These are phyloP conservation scores for Eucera pruinosa DNA, from an alignment of 2,888 invertebrate species.

Conservation along the genomic window DNA sequence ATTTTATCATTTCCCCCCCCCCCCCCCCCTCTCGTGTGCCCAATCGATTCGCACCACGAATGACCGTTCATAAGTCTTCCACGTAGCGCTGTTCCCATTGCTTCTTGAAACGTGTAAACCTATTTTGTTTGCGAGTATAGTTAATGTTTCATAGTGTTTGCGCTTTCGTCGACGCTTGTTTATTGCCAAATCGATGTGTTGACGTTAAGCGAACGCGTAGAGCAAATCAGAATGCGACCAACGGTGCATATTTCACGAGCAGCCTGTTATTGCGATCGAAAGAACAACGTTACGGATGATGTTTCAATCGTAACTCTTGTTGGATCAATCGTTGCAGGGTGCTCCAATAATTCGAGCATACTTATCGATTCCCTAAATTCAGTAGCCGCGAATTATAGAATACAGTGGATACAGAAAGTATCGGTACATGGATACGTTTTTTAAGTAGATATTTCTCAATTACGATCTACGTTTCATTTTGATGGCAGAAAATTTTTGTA, in stretches of 20 bases:
- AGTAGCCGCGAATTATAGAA: too few relatives aligned
- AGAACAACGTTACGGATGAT: conserved; percentile 63
- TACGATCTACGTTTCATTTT: too few relatives aligned
- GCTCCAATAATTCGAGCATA: conserved; percentile 11
- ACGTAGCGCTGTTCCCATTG: conserved; percentile 42
- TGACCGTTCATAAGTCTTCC: conserved; percentile 30
- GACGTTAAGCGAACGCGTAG: conserved; percentile 37
- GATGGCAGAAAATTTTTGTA: too few relatives aligned
- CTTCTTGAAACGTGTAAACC: conserved; percentile 22
- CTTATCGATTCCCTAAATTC: background rate
- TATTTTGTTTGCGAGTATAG: conserved; percentile 21
- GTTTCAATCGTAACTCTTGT: conserved; percentile 63
- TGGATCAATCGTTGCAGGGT: conserved; percentile 35
- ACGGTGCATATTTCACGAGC: background rate
- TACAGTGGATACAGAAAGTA: too few relatives aligned
- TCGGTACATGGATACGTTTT: too few relatives aligned
- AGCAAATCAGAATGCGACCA: conserved; percentile 11
- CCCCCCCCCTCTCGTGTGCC: too few relatives aligned
- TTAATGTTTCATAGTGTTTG: conserved; percentile 14
- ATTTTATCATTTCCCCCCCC: conserved; percentile 10
- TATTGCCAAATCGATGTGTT: conserved; percentile 29
- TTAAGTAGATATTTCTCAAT: too few relatives aligned
- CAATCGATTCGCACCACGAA: conserved; percentile 16
- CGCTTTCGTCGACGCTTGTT: conserved; percentile 54
- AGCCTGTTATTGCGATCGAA: conserved; percentile 28